Evolutionary conservation across 2,113 vertebrate genomes (phyloP), one percentile per base, ranked within the genome.

Genomic region (Semnornis frantzii): DNA sequence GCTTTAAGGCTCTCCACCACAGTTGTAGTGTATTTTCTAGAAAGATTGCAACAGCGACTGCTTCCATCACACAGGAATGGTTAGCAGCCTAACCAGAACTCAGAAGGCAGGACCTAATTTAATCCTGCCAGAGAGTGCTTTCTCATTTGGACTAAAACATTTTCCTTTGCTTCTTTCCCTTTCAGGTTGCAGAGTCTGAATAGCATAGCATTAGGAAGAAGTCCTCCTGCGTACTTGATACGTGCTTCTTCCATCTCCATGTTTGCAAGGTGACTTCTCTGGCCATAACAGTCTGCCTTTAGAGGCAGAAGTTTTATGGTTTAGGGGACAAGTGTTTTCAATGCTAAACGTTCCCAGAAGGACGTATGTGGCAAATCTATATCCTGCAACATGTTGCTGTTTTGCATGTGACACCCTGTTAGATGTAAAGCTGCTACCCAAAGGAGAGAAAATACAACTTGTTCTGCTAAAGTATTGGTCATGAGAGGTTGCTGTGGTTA

Each of bases 351-450:
- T 73, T 90, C 48, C 70, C 52, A 70, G 85, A 57, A 3, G 70
- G 57, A 82, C 87, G 50, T 5, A 11, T 4, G 31, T 78, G 81
- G 54, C 58, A 94, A 93, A 85, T 62, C 33, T 50, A 55, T 82
- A 62, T 89, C 7, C 16, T 86, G 85, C 58, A 77, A 80, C 55
- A 60, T 30, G 75, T 93, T 93, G 82, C 72, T 52, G 14, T 71
- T 70, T 83, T 84, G 28, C 55, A 66, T 82, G 39, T 94, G 91
- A 91, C 19, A 10, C 25, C 64, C 23, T 0, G 0, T 50, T 82
- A 88, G 59, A 82, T 71, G 50, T 92, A 87, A 91, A 96, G 93
- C 52, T 86, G 66, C 76, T 91, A 92, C 64, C 21, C 25, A 55
- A 25, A 91, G 78, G 69, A 58, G 27, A 21, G 30, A 82, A 83